Conservation (phyloP, 2,113 vertebrate genomes). For the Pseudopodoces humilis region DNA sequence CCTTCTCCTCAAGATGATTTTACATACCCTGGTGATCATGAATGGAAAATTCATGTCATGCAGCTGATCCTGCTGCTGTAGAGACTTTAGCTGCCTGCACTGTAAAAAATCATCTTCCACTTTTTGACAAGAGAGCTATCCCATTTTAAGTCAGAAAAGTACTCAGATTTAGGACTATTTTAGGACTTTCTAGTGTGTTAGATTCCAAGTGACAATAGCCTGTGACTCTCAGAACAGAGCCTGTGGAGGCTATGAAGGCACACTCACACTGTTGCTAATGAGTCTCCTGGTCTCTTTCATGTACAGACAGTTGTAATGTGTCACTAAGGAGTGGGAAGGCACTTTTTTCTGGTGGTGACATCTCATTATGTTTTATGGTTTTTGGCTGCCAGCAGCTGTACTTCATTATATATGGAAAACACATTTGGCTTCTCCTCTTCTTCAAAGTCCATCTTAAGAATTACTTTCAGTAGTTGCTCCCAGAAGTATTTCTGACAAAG, state of each 20-base stretch:
- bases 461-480: neutral
- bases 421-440: neutral
- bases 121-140: neutral
- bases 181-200: neutral
- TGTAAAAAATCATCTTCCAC: neutral
- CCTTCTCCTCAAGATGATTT: neutral
- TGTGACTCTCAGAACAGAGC: neutral
- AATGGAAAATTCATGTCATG: neutral
- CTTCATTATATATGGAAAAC: slow-evolving; percentile 6
- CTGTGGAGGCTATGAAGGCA: neutral
- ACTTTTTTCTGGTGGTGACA: neutral
- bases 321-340: neutral
- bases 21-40: neutral
- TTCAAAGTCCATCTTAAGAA: neutral
- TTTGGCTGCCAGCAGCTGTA: neutral
- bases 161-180: neutral
- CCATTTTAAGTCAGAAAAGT: neutral
- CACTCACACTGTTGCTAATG: neutral
- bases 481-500: neutral
- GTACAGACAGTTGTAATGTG: neutral
- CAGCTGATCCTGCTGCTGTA: neutral
- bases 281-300: neutral
- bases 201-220: neutral
- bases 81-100: neutral
- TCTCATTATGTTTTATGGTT: neutral